phyloP scores from a whole-genome alignment of 1,140 invertebrate genomes.

The Cataglyphis hispanica region DNA sequence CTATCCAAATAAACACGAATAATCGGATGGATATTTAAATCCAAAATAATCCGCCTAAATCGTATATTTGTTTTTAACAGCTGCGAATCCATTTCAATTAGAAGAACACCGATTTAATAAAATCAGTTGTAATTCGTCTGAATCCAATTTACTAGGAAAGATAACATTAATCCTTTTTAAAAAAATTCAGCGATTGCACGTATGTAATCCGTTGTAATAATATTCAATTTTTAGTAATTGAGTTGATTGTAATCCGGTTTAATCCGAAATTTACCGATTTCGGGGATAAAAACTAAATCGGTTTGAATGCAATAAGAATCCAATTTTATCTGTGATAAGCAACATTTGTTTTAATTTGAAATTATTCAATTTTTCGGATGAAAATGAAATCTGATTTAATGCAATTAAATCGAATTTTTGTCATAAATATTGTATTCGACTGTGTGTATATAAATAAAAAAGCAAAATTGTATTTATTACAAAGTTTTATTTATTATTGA shows the following conservation, averaged over 20 bases:
- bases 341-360: not conserved
- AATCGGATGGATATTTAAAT: not conserved
- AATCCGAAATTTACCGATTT: no score
- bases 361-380: not conserved
- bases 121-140: no score
- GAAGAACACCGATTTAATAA: no score
- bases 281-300: no score
- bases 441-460: constrained; percentile 3
- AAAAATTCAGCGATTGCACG: no score
- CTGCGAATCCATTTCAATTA: no score
- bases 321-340: not conserved
- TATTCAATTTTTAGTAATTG: not conserved
- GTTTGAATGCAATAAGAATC: constrained; percentile 11
- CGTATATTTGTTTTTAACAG: no score
- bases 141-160: no score
- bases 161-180: no score
- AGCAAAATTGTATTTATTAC: constrained; percentile 14
- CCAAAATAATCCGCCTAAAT: no score
- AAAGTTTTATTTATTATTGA: constrained; percentile 14
- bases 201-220: no score
- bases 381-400: not conserved
- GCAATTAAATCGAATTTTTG: constrained; percentile 11
- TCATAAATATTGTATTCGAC: not conserved
- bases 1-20: not conserved
- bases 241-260: no score